These are phyloP conservation scores for Cassiopea xamachana DNA, from an alignment of 30 jellyfish, hydroid and myxozoan genomes.

Conservation along the genomic window DNA sequence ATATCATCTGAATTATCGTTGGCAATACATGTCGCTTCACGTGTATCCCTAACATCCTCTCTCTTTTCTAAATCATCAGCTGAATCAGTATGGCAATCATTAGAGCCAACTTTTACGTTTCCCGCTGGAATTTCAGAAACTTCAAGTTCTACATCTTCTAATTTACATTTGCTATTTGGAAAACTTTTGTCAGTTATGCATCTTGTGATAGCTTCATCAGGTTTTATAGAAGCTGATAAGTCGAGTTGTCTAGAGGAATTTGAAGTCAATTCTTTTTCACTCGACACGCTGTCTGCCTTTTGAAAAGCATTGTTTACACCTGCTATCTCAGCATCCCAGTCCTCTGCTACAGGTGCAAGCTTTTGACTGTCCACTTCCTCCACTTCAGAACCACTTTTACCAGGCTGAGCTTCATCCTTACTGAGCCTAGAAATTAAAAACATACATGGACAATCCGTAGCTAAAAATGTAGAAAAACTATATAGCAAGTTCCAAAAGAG, in stretches of 20 bases:
- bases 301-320: background rate
- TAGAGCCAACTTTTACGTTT: background rate
- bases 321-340: conserved; percentile 52
- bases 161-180: too few relatives aligned
- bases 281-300: background rate
- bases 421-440: background rate
- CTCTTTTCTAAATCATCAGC: background rate
- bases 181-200: background rate
- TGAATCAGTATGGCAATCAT: background rate
- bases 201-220: background rate
- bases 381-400: background rate
- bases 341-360: conserved; percentile 13
- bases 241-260: background rate
- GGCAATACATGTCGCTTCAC: background rate
- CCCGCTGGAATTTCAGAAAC: background rate
- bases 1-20: background rate
- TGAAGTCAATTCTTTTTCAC: background rate
- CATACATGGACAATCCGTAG: background rate
- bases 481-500: too few relatives aligned
- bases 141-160: background rate
- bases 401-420: background rate
- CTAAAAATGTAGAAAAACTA: background rate
- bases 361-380: background rate
- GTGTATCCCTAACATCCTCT: background rate
- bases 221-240: background rate